Percentiles rank a stretch among this genome's conserved stretches.
phyloP scores from a whole-genome alignment of 92 coral and sea anemone species.

The Palythoa grandiflora region DNA sequence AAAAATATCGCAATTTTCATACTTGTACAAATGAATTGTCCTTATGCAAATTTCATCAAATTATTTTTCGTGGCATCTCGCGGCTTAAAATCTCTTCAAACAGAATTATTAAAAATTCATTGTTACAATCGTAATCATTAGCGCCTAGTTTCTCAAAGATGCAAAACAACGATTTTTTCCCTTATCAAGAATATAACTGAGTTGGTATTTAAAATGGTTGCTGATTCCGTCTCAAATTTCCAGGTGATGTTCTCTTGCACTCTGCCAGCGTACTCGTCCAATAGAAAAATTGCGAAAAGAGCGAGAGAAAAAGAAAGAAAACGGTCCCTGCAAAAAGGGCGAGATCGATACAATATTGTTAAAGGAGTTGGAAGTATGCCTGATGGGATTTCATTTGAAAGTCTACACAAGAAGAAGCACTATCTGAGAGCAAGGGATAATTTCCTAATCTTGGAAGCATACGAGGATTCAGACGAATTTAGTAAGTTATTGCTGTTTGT shows the following conservation, averaged over 20 bases:
- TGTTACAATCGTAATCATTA: slow-evolving; percentile 24
- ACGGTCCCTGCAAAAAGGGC: slow-evolving; percentile 81
- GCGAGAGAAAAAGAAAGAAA: slow-evolving; percentile 76
- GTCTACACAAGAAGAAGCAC: slow-evolving; percentile 82
- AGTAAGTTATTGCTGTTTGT: slow-evolving; percentile 69
- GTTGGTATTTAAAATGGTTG: slow-evolving; percentile 24
- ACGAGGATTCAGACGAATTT: slow-evolving; percentile 93
- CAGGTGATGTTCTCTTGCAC: slow-evolving; percentile 96
- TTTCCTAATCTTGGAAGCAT: slow-evolving; percentile 86
- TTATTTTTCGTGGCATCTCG: slow-evolving; percentile 16
- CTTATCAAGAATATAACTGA: not conserved
- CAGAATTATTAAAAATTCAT: slow-evolving; percentile 38
- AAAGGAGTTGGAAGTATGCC: slow-evolving; percentile 93
- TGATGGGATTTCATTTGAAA: slow-evolving; percentile 96
- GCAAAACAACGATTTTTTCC: not conserved
- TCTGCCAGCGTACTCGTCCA: slow-evolving; percentile 78
- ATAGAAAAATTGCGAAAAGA: slow-evolving; percentile 74
- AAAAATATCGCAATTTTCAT: not conserved
- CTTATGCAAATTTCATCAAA: slow-evolving; percentile 44
- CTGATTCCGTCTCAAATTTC: slow-evolving; percentile 30
- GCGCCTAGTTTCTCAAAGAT: slow-evolving; percentile 11
- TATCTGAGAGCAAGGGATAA: slow-evolving; percentile 87
- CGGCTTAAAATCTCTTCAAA: slow-evolving; percentile 39
- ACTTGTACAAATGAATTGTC: not conserved
- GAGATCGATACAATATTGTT: slow-evolving; percentile 89